phyloP scores from a whole-genome alignment of 2,888 invertebrate species.

The Lochmaea crataegi region DNA sequence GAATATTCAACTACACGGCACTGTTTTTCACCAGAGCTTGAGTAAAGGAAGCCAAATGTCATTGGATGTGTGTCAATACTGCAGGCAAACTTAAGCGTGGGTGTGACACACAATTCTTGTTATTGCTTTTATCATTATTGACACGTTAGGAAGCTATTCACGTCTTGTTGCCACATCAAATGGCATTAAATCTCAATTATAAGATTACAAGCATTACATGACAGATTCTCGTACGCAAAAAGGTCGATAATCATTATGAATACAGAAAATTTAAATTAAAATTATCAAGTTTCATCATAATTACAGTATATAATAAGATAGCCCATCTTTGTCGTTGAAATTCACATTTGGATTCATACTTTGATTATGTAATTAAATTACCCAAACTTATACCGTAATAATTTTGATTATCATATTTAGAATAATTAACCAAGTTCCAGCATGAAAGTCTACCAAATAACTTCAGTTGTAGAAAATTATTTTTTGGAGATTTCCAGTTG shows the following conservation, averaged over 20 bases:
- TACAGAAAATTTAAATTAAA: neutral
- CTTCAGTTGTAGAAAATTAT: too few species aligned
- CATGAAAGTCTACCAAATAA: too few species aligned
- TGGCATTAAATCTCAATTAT: constrained; percentile 38
- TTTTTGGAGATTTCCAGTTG: too few species aligned
- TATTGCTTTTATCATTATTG: constrained; percentile 59
- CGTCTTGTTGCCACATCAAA: constrained; percentile 52
- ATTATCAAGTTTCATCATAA: neutral
- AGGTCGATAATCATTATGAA: neutral
- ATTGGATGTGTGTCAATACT: constrained; percentile 46
- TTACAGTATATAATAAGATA: neutral
- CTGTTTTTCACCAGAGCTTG: constrained; percentile 19
- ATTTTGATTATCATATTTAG: too few species aligned
- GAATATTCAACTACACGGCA: neutral
- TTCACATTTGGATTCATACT: too few species aligned
- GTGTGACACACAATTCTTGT: constrained; percentile 54
- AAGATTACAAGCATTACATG: constrained; percentile 24
- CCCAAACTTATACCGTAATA: too few species aligned
- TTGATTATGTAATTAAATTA: too few species aligned
- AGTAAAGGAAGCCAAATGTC: constrained; percentile 45
- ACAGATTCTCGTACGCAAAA: neutral
- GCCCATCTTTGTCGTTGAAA: too few species aligned
- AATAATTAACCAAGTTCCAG: too few species aligned
- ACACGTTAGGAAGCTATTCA: constrained; percentile 57
- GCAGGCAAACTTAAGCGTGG: constrained; percentile 46